phyloP scores from a whole-genome alignment of 2,113 vertebrate genomes.

The Machaerirhynchus nigripectus region DNA sequence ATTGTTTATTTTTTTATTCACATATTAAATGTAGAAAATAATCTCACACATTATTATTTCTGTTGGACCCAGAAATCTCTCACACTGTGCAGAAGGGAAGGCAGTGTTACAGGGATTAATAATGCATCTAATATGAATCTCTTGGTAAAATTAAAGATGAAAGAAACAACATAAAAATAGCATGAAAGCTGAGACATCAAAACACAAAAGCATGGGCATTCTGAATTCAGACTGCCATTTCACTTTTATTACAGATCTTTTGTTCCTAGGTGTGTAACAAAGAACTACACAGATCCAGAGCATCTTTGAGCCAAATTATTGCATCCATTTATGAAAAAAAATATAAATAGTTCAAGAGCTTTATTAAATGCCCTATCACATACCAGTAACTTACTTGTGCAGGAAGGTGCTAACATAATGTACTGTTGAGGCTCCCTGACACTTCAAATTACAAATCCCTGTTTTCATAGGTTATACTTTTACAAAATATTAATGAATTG shows the following conservation, averaged over 20 bases:
- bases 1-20: neutral
- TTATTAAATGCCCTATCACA: neutral
- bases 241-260: neutral
- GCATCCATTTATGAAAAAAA: neutral
- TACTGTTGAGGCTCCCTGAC: neutral
- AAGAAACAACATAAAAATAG: slow-evolving; percentile 42
- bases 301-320: neutral
- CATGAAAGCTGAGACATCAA: slow-evolving; percentile 16
- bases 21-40: slow-evolving; percentile 31
- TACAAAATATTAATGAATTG: slow-evolving; percentile 26
- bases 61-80: neutral
- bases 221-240: neutral
- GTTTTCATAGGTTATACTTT: neutral
- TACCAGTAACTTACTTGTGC: neutral
- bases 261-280: neutral
- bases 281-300: neutral
- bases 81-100: neutral
- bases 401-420: neutral
- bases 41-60: slow-evolving; percentile 1
- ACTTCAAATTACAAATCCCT: neutral
- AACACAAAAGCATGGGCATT: slow-evolving; percentile 13
- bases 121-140: slow-evolving; percentile 35
- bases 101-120: slow-evolving; percentile 15
- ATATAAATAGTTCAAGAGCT: neutral
- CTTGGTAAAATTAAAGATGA: slow-evolving; percentile 43